Percentiles rank a stretch among this genome's conserved stretches.
These are phyloP conservation scores for Bolinopsis microptera DNA, from an alignment of 37 sponge, comb jelly and placozoan species.

Conservation along the genomic window DNA sequence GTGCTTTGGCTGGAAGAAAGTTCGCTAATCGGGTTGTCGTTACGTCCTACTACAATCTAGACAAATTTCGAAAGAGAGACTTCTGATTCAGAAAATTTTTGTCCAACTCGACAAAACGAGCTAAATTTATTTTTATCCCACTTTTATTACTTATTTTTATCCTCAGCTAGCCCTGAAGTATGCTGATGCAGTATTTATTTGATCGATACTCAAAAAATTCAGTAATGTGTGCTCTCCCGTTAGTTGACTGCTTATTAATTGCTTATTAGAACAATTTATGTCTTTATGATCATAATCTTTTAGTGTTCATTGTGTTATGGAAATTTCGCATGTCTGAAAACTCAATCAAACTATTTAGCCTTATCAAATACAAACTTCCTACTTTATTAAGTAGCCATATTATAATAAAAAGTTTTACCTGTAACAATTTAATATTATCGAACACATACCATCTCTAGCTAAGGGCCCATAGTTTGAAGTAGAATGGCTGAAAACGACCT, in stretches of 20 bases:
- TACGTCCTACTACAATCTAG: conserved; percentile 88
- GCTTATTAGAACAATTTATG: neutral
- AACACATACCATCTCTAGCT: no score
- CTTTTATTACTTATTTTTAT: conserved; percentile 56
- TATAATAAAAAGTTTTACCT: no score
- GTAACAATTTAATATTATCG: no score
- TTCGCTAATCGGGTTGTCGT: conserved; percentile 97
- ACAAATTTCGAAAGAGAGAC: conserved; percentile 78
- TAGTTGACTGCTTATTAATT: neutral
- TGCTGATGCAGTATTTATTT: neutral
- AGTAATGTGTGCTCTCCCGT: neutral
- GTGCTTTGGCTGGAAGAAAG: conserved; percentile 92
- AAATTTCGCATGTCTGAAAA: no score
- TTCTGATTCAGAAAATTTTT: conserved; percentile 69
- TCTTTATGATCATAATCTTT: neutral
- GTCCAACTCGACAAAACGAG: neutral
- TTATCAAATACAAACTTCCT: no score
- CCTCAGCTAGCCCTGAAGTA: neutral
- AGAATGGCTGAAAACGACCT: conserved; percentile 25
- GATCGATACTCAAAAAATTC: neutral
- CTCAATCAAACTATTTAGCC: no score
- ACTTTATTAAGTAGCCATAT: no score
- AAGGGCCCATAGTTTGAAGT: no score
- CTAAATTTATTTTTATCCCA: conserved; percentile 5
- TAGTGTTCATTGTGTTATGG: neutral